Base-by-base conservation (phyloP, 1,140 invertebrate species). In the Ephestia elutella region DNA sequence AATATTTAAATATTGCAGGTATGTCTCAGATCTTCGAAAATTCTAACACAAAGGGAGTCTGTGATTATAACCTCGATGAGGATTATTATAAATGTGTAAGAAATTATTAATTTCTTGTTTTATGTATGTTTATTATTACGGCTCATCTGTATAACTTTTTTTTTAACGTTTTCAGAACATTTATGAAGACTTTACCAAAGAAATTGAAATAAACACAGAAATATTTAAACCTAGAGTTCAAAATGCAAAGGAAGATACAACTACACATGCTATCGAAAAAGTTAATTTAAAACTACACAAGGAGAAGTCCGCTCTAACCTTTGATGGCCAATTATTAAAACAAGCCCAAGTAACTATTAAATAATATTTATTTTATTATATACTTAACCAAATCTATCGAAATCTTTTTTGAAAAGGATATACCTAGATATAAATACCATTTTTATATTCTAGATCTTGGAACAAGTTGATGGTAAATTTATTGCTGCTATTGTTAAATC, bases 401-500 rank as follows among this genome's bases (percentile, higher is more conserved):
- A n/a, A n/a, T n/a, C n/a, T n/a, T n/a, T n/a, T n/a, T n/a, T n/a
- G n/a, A n/a, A n/a, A n/a, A n/a, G n/a, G n/a, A n/a, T n/a, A n/a
- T n/a, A n/a, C n/a, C n/a, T n/a, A n/a, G n/a, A n/a, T n/a, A n/a
- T 25, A 25, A 3, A 25, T 25, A 7, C 21, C 7, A 25, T 25
- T 25, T 25, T 25, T 7, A 3, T 25, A 2, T 25, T 25, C 30
- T 54, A 87, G 89, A 89, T 94, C n/a, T 71, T 94, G 53, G 90
- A 91, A 10, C 93, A 94, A 82, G 75, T 93, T 7, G 93, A 94
- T 77, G 80, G 84, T 20, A 94, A 94, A 82, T 94, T 94, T 77
- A 94, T 94, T 75, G 90, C 90, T 15, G 76, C 82, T 49, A 73
- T 79, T 54, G 63, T 88, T 54, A 56, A 63, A 60, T 66, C 60